These are phyloP conservation scores for Dipodomys merriami DNA, from an alignment of 2,113 vertebrate species.

Conservation along the genomic window DNA sequence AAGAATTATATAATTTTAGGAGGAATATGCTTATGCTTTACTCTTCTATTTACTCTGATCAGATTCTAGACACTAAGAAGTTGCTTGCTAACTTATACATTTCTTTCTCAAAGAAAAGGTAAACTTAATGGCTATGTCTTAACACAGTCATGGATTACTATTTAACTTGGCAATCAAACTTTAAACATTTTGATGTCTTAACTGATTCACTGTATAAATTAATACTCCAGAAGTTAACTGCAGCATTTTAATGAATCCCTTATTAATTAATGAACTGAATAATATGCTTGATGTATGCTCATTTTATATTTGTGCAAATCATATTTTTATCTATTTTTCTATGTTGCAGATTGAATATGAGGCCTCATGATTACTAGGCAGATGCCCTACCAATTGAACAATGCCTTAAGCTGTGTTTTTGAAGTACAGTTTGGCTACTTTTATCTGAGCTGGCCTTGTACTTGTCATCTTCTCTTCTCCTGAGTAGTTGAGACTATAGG, in stretches of 20 bases:
- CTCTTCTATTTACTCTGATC: background rate
- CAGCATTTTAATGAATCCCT: background rate
- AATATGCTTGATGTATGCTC: constrained; percentile 9
- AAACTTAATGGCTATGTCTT: background rate
- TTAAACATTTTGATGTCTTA: background rate
- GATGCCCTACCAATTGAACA: too few species aligned
- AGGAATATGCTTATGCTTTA: too few species aligned
- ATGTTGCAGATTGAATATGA: too few species aligned
- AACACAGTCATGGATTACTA: background rate
- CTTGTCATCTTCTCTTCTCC: too few species aligned
- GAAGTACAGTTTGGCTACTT: too few species aligned
- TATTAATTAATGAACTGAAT: constrained; percentile 34
- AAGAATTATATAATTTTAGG: background rate
- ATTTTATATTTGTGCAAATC: constrained; percentile 32
- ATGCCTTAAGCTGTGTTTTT: too few species aligned
- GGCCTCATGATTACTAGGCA: too few species aligned
- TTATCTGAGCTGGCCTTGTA: too few species aligned
- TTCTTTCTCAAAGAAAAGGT: constrained; percentile 9
- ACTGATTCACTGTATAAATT: background rate
- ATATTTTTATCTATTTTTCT: constrained; percentile 4
- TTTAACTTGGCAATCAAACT: background rate
- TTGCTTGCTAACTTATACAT: background rate
- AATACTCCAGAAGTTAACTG: constrained; percentile 5
- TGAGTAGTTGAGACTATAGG: too few species aligned
- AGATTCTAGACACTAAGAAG: background rate